Evolutionary conservation across 2,888 invertebrate species (phyloP), one percentile per base, ranked within the genome.

Genomic region (Drosophila yooni): DNA sequence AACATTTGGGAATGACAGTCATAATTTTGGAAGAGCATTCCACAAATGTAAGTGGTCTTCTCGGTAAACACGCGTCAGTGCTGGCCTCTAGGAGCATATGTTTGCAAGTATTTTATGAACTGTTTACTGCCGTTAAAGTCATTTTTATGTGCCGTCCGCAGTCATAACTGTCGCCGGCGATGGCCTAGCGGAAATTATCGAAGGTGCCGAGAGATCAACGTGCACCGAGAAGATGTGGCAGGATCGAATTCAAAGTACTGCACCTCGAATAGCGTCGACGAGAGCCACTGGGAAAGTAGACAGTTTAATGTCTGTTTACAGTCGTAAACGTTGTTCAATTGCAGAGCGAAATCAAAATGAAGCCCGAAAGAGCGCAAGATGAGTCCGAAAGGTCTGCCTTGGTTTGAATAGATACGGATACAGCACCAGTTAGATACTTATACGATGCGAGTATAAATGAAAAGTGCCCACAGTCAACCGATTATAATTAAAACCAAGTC

Each of bases 271-370:
- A 46, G 13, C 61, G 79, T 58, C 78, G 69, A 74, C 61, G 73
- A 40, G 25, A 27, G 31, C 58, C 60, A 50, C 65, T 36, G 74
- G 43, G 71, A 59, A 69, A 74, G 70, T 52, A 64, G 91, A 91
- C 91, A 91, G 84, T 91, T 91, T 91, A 83, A 92, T 87, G 79
- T 85, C 76, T 91, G 91, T 92, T 91, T 91, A 91, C 91, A 89
- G 89, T 91, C 92, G 85, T 92, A 91, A 91, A 92, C 77, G 91
- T 80, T 81, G 80, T 90, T 89, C 91, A 89, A 89, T 89, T 91
- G 87, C 88, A 51, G 69, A 71, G 58, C 56, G 62, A 38, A 63
- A 74, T 48, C 76, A 57, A 40, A 48, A 50, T 61, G 53, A 50
- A 18, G 36, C 29, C 48, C 40, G 10, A 65, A 27, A n/a, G 33